phyloP scores from a whole-genome alignment of 2,888 invertebrate species.

The Cosmorhoe ocellata region DNA sequence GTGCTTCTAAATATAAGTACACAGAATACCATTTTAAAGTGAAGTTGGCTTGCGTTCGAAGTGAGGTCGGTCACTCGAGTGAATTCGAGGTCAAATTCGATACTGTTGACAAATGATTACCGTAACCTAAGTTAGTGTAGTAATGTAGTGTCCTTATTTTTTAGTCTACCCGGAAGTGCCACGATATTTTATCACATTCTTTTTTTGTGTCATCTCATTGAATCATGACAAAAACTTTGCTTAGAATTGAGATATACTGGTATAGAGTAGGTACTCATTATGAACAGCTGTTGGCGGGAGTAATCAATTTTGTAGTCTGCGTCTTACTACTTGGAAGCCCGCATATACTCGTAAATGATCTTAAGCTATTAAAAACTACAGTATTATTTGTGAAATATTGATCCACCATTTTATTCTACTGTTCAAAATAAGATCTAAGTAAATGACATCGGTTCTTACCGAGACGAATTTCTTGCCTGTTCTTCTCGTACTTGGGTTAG shows the following conservation, averaged over 20 bases:
- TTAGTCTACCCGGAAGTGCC: constrained; percentile 21
- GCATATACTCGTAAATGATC: constrained; percentile 6
- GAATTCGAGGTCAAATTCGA: too few relatives aligned
- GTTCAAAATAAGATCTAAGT: too few relatives aligned
- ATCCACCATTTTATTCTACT: too few relatives aligned
- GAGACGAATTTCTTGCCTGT: too few relatives aligned
- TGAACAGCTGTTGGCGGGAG: constrained; percentile 27
- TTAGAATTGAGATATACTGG: constrained; percentile 29
- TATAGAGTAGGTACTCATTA: constrained; percentile 28
- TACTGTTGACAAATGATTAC: too few relatives aligned
- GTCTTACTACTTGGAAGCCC: constrained; percentile 11
- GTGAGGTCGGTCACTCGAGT: too few relatives aligned
- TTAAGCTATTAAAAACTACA: background rate
- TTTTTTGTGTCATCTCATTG: constrained; percentile 26
- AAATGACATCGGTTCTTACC: too few relatives aligned
- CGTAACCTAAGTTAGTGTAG: too few relatives aligned
- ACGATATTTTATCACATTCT: constrained; percentile 15
- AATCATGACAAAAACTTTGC: constrained; percentile 25
- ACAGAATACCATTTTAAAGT: too few relatives aligned
- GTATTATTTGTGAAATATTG: background rate
- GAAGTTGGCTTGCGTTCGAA: too few relatives aligned
- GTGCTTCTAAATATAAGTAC: too few relatives aligned
- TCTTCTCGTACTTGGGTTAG: too few relatives aligned
- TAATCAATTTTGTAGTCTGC: constrained; percentile 12
- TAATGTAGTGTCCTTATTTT: constrained; percentile 9